Percentiles rank a stretch among this genome's conserved stretches.
Conservation (phyloP, 1,140 invertebrate species). For the Parasteatoda tepidariorum region DNA sequence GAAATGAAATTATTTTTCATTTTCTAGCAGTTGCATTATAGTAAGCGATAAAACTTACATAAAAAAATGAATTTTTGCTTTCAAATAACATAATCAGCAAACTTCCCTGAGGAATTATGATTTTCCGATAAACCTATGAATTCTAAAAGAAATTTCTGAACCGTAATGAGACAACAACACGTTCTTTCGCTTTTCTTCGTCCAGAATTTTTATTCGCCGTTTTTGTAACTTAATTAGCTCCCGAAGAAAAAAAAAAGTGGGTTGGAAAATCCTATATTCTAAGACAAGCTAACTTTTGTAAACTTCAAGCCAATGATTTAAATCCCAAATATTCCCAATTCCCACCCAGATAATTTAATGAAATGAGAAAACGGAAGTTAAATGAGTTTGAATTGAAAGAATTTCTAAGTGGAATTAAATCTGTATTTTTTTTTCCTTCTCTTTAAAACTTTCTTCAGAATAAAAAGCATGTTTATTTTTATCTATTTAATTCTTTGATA, state of each 20-base stretch:
- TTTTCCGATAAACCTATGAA: not conserved
- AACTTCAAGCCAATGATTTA: not conserved
- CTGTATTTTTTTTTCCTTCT: not conserved
- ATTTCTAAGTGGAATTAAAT: slow-evolving; percentile 23
- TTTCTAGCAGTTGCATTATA: too few relatives aligned
- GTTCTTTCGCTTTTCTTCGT: not conserved
- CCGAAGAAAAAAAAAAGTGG: not conserved
- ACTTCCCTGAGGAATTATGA: not conserved
- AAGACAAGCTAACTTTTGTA: not conserved
- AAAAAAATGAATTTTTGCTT: not conserved
- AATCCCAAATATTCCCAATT: not conserved
- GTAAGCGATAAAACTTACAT: not conserved
- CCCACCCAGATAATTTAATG: slow-evolving; percentile 11
- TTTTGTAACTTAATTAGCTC: not conserved
- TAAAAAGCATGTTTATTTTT: too few relatives aligned
- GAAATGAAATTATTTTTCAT: too few relatives aligned
- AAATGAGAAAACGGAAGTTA: not conserved
- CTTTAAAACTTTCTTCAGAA: not conserved
- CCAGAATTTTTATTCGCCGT: not conserved
- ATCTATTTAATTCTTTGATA: too few relatives aligned
- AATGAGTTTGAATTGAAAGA: slow-evolving; percentile 15
- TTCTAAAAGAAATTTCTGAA: not conserved
- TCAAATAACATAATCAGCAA: not conserved
- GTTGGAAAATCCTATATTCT: not conserved
- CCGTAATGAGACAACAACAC: not conserved